Percentiles rank a stretch among this genome's conserved stretches.
These are phyloP conservation scores for Cryptoblepharus egeriae DNA, from an alignment of 2,797 vertebrate genomes.

Conservation along the genomic window DNA sequence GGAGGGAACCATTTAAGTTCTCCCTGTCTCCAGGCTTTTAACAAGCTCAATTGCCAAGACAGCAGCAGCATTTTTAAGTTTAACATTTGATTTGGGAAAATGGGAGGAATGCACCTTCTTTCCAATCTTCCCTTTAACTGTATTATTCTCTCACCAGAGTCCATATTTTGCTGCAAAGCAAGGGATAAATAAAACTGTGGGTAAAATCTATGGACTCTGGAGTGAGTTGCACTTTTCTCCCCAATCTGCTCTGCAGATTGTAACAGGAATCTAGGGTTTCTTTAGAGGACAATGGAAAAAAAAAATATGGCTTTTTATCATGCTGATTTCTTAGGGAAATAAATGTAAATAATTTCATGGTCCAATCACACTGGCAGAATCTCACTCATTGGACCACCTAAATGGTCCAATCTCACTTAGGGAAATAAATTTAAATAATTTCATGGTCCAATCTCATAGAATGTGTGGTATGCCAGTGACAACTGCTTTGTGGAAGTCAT, in stretches of 20 bases:
- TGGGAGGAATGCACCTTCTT: background rate
- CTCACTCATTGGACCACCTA: no score
- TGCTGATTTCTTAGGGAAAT: background rate
- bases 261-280: background rate
- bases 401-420: background rate
- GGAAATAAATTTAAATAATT: constrained; percentile 5
- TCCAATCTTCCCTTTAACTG: background rate
- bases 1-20: background rate
- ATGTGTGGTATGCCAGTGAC: no score
- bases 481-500: no score
- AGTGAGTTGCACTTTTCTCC: background rate
- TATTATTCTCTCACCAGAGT: background rate
- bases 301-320: background rate
- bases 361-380: no score
- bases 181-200: background rate
- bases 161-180: background rate
- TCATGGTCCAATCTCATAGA: no score
- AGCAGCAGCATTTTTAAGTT: background rate
- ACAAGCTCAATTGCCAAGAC: background rate
- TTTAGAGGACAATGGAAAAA: background rate
- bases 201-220: background rate
- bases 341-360: background rate
- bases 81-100: background rate
- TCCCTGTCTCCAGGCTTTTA: background rate
- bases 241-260: background rate